Percentiles rank a stretch among this genome's conserved stretches.
Conservation (phyloP, 1,140 invertebrate genomes). For the Neodiprion pinetum region DNA sequence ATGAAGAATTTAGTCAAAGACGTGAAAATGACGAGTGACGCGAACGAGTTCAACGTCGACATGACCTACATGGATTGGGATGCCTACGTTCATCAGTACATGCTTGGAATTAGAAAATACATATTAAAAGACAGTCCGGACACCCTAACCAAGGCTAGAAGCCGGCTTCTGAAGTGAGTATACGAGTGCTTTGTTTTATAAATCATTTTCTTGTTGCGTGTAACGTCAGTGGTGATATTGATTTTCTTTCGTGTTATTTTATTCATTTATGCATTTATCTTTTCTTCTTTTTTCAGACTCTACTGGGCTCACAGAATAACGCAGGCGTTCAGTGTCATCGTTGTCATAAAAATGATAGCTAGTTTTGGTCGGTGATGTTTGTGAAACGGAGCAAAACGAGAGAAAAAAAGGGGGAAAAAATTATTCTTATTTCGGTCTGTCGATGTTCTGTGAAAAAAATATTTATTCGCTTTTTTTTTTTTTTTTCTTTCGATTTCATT, state of each 20-base stretch:
- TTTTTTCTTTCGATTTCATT: no score
- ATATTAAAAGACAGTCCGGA: slow-evolving; percentile 78
- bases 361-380: slow-evolving; percentile 42
- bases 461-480: no score
- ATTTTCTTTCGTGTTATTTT: not conserved
- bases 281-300: slow-evolving; percentile 43
- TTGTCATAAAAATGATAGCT: slow-evolving; percentile 45
- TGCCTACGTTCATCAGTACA: slow-evolving; percentile 74
- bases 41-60: slow-evolving; percentile 67
- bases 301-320: slow-evolving; percentile 54
- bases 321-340: slow-evolving; percentile 46
- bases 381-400: not conserved
- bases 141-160: slow-evolving; percentile 69
- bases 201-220: slow-evolving; percentile 12
- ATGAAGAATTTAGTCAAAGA: slow-evolving; percentile 70
- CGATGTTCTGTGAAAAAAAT: no score
- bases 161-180: slow-evolving; percentile 71
- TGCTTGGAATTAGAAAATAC: slow-evolving; percentile 80
- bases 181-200: not conserved
- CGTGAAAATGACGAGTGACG: slow-evolving; percentile 67
- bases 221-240: not conserved
- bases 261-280: slow-evolving; percentile 6
- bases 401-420: no score
- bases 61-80: slow-evolving; percentile 71
- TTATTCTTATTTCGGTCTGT: no score